These are phyloP conservation scores for Bacillus rossius DNA, from an alignment of 1,140 invertebrate genomes.

Conservation along the genomic window DNA sequence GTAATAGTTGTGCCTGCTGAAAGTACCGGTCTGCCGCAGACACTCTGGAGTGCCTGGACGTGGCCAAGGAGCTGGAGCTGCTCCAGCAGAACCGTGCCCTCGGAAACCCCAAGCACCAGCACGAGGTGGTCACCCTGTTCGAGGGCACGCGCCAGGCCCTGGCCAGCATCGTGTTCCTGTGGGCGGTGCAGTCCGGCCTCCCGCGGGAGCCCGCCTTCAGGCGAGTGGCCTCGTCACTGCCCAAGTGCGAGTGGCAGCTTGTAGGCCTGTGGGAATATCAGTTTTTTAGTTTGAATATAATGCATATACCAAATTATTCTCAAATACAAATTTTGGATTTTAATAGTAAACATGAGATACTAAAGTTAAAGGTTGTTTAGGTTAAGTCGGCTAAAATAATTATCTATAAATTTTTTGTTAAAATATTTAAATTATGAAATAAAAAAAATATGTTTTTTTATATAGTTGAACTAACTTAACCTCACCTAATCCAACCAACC, in stretches of 20 bases:
- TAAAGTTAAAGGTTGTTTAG: conserved; percentile 46
- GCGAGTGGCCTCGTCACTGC: conserved; percentile 34
- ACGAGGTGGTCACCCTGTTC: conserved; percentile 73
- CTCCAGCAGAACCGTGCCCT: conserved; percentile 83
- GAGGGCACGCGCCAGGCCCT: conserved; percentile 70
- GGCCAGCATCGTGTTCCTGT: conserved; percentile 81
- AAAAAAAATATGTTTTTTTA: no score
- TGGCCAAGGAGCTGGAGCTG: conserved; percentile 61
- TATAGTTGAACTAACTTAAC: no score
- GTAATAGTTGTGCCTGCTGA: no score
- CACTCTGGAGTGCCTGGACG: conserved; percentile 40
- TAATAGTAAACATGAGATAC: conserved; percentile 35
- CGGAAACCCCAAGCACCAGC: conserved; percentile 77
- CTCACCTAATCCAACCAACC: no score
- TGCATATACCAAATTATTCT: no score
- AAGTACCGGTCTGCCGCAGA: no score
- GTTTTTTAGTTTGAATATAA: no score
- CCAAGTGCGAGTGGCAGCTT: conserved; percentile 28
- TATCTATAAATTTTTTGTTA: no score
- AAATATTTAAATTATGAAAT: no score
- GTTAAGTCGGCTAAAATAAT: no score
- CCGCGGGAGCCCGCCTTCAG: conserved; percentile 52
- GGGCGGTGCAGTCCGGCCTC: conserved; percentile 78
- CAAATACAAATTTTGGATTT: no score
- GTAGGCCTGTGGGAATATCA: no score